These are phyloP conservation scores for Oryctes rhinoceros DNA, from an alignment of 1,140 invertebrate species.

Conservation along the genomic window DNA sequence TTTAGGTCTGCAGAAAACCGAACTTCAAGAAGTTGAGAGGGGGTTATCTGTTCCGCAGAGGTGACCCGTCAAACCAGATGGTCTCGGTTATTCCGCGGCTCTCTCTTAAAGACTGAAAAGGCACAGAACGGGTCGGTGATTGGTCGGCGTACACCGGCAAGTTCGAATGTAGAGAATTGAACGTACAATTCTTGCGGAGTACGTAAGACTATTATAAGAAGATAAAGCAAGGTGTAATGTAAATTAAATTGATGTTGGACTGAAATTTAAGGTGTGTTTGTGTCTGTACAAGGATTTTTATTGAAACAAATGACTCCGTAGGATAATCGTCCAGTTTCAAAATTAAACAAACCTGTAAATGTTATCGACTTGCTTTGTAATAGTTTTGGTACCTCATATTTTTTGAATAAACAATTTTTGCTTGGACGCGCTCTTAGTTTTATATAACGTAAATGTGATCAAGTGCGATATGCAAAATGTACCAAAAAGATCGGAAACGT, in stretches of 20 bases:
- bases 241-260: too few species aligned
- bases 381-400: background rate
- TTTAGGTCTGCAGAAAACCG: background rate
- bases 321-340: background rate
- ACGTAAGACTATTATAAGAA: background rate
- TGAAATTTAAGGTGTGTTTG: background rate
- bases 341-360: too few species aligned
- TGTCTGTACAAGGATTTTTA: background rate
- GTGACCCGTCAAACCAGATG: constrained; percentile 1
- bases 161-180: background rate
- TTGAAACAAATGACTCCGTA: background rate
- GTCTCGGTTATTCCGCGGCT: background rate
- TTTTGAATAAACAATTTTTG: background rate
- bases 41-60: constrained; percentile 4
- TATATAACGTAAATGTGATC: background rate
- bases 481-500: background rate
- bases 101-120: background rate
- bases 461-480: background rate
- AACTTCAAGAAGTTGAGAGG: background rate
- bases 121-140: background rate
- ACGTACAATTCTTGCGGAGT: background rate
- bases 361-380: too few species aligned
- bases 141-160: background rate
- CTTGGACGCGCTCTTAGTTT: too few species aligned
- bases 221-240: too few species aligned